These are phyloP conservation scores for Atractosteus spatula DNA, from an alignment of 2,113 vertebrate species.

Conservation along the genomic window DNA sequence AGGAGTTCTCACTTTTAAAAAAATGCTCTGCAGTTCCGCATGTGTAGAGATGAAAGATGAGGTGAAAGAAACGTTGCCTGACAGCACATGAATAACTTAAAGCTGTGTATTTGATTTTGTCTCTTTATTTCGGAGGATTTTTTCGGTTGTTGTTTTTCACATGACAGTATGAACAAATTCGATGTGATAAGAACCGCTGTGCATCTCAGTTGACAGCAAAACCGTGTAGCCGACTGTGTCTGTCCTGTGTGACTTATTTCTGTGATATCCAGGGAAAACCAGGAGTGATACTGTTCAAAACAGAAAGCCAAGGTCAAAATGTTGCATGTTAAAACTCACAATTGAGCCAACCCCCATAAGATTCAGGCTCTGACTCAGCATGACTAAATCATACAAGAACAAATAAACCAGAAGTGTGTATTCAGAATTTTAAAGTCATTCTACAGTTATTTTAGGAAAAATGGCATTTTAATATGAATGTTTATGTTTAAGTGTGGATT, in stretches of 20 bases:
- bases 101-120: background rate
- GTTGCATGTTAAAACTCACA: too few relatives aligned
- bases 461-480: too few relatives aligned
- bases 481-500: too few relatives aligned
- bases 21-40: slow-evolving; percentile 1
- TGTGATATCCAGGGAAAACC: background rate
- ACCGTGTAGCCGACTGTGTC: background rate
- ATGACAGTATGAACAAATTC: background rate
- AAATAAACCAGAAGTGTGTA: too few relatives aligned
- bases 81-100: background rate
- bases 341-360: too few relatives aligned
- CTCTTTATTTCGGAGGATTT: background rate
- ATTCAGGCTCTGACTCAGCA: too few relatives aligned
- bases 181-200: background rate
- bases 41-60: slow-evolving; percentile 16
- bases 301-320: too few relatives aligned
- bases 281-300: too few relatives aligned
- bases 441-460: too few relatives aligned
- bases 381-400: too few relatives aligned
- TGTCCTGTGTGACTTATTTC: background rate
- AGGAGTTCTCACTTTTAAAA: slow-evolving; percentile 23
- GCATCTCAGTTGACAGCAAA: background rate
- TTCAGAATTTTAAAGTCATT: too few relatives aligned
- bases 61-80: slow-evolving; percentile 14
- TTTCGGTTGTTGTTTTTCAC: background rate